phyloP scores from a whole-genome alignment of 1,140 invertebrate species.

The Drosophila leontia region DNA sequence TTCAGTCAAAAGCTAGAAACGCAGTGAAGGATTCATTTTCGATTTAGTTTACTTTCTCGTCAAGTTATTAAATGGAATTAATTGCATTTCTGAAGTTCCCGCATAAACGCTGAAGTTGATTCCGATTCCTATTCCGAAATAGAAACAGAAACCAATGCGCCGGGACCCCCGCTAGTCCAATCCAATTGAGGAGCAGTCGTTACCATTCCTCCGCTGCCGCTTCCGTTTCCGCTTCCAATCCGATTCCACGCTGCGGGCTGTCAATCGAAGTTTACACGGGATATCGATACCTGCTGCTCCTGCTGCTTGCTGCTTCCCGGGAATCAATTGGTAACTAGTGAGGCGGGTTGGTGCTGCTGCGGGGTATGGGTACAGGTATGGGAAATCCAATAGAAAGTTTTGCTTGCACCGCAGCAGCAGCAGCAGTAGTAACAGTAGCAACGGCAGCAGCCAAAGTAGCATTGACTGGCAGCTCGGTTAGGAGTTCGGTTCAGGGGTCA shows the following conservation, averaged over 20 bases:
- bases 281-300: slow-evolving; percentile 41
- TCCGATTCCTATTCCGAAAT: not conserved
- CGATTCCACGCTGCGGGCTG: slow-evolving; percentile 50
- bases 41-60: too few species aligned
- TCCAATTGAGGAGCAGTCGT: slow-evolving; percentile 29
- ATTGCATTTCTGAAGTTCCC: not conserved
- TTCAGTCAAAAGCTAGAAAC: too few species aligned
- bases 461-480: slow-evolving; percentile 65
- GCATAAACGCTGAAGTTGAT: slow-evolving; percentile 14
- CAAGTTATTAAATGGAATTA: not conserved
- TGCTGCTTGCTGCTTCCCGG: slow-evolving; percentile 8
- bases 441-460: slow-evolving; percentile 25
- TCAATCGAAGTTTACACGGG: slow-evolving; percentile 68
- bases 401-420: slow-evolving; percentile 41
- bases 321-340: slow-evolving; percentile 41
- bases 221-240: slow-evolving; percentile 9
- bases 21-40: too few species aligned
- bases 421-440: slow-evolving; percentile 4
- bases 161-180: slow-evolving; percentile 20
- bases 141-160: slow-evolving; percentile 32
- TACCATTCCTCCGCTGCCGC: slow-evolving; percentile 11
- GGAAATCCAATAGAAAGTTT: slow-evolving; percentile 67
- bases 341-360: slow-evolving; percentile 4
- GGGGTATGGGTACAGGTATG: slow-evolving; percentile 17
- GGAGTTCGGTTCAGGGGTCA: slow-evolving; percentile 11